These are phyloP conservation scores for Drosophila demipolita DNA, from an alignment of 2,888 invertebrate genomes.

Conservation along the genomic window DNA sequence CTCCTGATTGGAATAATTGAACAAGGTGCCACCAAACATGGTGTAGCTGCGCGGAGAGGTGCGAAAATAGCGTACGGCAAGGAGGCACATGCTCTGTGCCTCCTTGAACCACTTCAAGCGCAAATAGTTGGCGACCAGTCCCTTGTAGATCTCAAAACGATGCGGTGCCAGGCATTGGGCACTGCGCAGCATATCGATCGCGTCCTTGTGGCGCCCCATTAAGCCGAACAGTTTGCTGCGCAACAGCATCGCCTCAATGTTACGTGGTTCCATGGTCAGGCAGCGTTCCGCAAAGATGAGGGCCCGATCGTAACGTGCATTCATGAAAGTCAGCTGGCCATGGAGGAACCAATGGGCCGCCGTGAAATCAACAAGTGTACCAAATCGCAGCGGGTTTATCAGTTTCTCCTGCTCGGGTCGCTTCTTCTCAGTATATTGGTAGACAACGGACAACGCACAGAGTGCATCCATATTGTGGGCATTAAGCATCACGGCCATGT, in stretches of 20 bases:
- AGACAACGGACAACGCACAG: slow-evolving; percentile 88
- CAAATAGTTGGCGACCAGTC: slow-evolving; percentile 91
- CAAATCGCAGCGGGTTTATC: slow-evolving; percentile 82
- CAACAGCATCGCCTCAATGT: slow-evolving; percentile 90
- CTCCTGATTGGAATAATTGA: slow-evolving; percentile 87
- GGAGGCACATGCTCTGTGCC: slow-evolving; percentile 90
- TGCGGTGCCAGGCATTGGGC: slow-evolving; percentile 81
- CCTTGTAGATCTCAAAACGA: slow-evolving; percentile 90
- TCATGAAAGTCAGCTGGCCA: slow-evolving; percentile 89
- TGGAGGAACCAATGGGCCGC: slow-evolving; percentile 92
- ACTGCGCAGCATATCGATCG: slow-evolving; percentile 76
- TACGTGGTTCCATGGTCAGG: slow-evolving; percentile 87
- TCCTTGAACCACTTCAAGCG: slow-evolving; percentile 89
- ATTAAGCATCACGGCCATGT: slow-evolving; percentile 86
- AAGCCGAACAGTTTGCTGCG: slow-evolving; percentile 86
- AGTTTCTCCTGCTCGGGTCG: slow-evolving; percentile 88
- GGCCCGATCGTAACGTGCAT: slow-evolving; percentile 88
- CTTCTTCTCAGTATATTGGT: slow-evolving; percentile 87
- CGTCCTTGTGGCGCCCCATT: slow-evolving; percentile 80
- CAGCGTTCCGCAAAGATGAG: slow-evolving; percentile 91
- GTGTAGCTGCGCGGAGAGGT: slow-evolving; percentile 90
- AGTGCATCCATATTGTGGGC: slow-evolving; percentile 87
- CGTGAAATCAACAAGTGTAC: slow-evolving; percentile 84
- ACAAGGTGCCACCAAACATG: slow-evolving; percentile 90
- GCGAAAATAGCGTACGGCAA: slow-evolving; percentile 90